Percentiles rank a stretch among this genome's conserved stretches.
phyloP scores from a whole-genome alignment of 2,113 vertebrate species.

The Chunga burmeisteri region DNA sequence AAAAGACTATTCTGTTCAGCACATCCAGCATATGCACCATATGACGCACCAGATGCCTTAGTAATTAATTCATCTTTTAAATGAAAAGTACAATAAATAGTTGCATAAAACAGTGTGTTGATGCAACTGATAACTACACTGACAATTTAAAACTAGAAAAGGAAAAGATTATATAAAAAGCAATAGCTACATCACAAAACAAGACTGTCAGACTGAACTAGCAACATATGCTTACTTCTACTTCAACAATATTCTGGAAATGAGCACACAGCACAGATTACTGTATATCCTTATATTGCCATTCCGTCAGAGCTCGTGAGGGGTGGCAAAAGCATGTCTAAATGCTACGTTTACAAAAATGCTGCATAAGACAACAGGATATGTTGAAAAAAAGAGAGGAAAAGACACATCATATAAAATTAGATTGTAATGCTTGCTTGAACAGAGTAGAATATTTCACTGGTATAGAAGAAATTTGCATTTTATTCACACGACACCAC shows the following conservation, averaged over 20 bases:
- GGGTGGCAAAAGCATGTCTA: neutral
- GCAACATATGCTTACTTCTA: neutral
- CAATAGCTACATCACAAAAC: neutral
- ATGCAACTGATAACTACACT: neutral
- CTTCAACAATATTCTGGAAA: neutral
- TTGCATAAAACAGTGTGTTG: neutral
- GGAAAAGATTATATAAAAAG: neutral
- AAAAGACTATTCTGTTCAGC: slow-evolving; percentile 24
- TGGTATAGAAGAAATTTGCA: neutral
- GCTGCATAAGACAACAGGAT: neutral
- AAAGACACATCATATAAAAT: neutral
- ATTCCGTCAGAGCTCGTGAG: neutral
- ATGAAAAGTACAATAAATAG: slow-evolving; percentile 33
- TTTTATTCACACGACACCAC: neutral
- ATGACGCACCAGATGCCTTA: slow-evolving; percentile 42
- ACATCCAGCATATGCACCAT: slow-evolving; percentile 14
- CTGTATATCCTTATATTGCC: neutral
- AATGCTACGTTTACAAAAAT: neutral
- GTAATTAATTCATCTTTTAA: slow-evolving; percentile 57
- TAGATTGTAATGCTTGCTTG: neutral
- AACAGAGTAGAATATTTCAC: neutral
- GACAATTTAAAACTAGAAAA: neutral
- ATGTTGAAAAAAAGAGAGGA: neutral
- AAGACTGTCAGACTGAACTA: neutral
- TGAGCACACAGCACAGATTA: neutral